Base-by-base conservation (phyloP, 2,888 invertebrate genomes). In the Sepioteuthis lessoniana region DNA sequence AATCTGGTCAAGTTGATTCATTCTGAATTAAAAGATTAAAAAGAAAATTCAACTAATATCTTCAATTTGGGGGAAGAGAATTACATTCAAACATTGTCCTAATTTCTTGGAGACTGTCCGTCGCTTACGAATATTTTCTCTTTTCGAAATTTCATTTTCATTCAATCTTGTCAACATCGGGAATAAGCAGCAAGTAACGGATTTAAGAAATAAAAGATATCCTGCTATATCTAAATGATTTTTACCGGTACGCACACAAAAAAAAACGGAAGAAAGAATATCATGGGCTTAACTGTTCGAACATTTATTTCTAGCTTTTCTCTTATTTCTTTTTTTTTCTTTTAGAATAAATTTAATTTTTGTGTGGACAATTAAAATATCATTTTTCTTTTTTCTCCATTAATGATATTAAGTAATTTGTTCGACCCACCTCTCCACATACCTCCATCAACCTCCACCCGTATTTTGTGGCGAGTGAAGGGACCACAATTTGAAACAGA, bases 381-480 rank as follows among this genome's bases (percentile, higher is more conserved):
- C n/a, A 76, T 76, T 76, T 76, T 76, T 76, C 76, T 31, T 76
- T 76, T n/a, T n/a, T 13, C n/a, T 25, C 76, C 76, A 19, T 2
- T n/a, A 76, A n/a, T 76, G n/a, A 76, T 76, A 76, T 76, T 76
- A 76, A 76, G 76, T n/a, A n/a, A 76, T 76, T 76, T 76, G n/a
- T 76, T n/a, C 76, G n/a, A 76, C n/a, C n/a, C n/a, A n/a, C n/a
- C n/a, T 55, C 55, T 16, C 76, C n/a, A 76, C 10, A n/a, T 76
- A 76, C n/a, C 10, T 16, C n/a, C n/a, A n/a, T n/a, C 31, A 2
- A 76, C 31, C 76, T 25, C n/a, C n/a, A 35, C n/a, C 16, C n/a
- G 19, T 35, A 55, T 35, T 76, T 76, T 76, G n/a, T 76, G 13
- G 13, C n/a, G 76, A 1, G n/a, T 8, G n/a, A 35, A n/a, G 76